Evolutionary conservation across 2,113 vertebrate species (phyloP).

Genomic region (Notothenia rossii): DNA sequence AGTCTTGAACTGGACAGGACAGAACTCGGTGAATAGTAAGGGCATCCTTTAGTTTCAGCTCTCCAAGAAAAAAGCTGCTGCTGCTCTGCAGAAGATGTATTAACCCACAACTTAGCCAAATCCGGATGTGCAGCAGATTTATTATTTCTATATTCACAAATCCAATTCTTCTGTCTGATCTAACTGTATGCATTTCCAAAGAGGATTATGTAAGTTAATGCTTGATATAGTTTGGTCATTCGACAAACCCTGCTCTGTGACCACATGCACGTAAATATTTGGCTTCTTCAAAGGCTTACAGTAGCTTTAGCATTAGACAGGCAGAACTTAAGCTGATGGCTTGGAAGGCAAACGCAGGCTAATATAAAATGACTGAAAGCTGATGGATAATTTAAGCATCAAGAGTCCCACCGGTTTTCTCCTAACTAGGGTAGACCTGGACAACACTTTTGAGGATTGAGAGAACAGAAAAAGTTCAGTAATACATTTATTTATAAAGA

Average conservation of each 20-base stretch:
- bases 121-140: conserved; percentile 24
- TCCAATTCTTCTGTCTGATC: conserved; percentile 12
- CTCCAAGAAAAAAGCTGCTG: background rate
- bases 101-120: background rate
- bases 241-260: conserved; percentile 28
- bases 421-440: background rate
- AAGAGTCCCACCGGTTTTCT: background rate
- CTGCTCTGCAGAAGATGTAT: conserved; percentile 20
- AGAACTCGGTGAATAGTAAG: background rate
- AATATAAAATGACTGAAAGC: background rate
- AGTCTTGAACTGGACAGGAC: background rate
- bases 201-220: conserved; percentile 40
- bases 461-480: background rate
- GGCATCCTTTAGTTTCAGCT: background rate
- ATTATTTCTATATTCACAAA: conserved; percentile 16
- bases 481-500: background rate
- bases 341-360: background rate
- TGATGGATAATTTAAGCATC: too few relatives aligned
- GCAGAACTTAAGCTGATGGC: conserved; percentile 21
- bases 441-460: background rate
- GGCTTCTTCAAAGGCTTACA: conserved; percentile 12
- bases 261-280: conserved; percentile 39
- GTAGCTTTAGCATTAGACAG: conserved; percentile 12
- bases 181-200: conserved; percentile 6
- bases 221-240: conserved; percentile 19